Conservation (phyloP, 2,797 vertebrate genomes). For the Leptodactylus fallax region DNA sequence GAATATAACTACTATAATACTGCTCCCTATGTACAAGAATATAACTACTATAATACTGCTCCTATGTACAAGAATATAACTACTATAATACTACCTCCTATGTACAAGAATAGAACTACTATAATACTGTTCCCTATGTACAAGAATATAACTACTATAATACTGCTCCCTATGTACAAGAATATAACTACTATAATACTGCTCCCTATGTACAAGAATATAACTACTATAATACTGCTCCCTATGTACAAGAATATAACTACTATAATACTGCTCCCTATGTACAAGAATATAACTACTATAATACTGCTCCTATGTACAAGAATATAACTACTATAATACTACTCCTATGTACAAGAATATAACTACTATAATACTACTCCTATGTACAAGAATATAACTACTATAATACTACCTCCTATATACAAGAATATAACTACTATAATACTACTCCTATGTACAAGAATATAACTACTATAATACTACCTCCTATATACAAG, state of each 20-base stretch:
- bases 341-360: not conserved
- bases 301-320: too few species aligned
- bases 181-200: too few species aligned
- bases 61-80: too few species aligned
- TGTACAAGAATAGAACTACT: too few species aligned
- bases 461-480: constrained; percentile 10
- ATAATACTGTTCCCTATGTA: too few species aligned
- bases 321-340: not conserved
- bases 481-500: not conserved
- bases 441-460: not conserved
- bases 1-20: constrained; percentile 6
- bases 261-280: not conserved
- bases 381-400: constrained; percentile 1
- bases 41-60: not conserved
- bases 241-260: too few species aligned
- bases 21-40: not conserved
- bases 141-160: too few species aligned
- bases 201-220: too few species aligned
- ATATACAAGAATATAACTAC: not conserved
- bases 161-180: too few species aligned
- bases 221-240: too few species aligned
- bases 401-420: not conserved
- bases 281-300: too few species aligned
- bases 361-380: constrained; percentile 3
- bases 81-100: too few species aligned